Conservation (phyloP, 2,888 invertebrate species). For the Achlya flavicornis region DNA sequence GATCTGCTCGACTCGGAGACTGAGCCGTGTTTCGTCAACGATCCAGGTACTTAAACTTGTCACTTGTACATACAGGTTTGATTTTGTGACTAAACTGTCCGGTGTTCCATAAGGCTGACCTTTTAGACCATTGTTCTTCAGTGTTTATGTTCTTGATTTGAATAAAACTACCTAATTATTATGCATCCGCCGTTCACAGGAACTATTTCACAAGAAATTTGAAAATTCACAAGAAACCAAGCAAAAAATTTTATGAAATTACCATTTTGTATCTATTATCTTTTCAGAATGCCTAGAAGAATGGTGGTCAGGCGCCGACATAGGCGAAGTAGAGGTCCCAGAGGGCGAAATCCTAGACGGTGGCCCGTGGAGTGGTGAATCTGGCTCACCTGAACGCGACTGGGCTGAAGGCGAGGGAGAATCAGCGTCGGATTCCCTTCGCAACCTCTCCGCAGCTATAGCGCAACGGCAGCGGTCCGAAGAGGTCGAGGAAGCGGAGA, state of each 20-base stretch:
- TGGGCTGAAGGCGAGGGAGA: slow-evolving; percentile 40
- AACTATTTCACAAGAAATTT: no score
- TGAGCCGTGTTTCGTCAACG: slow-evolving; percentile 92
- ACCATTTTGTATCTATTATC: not conserved
- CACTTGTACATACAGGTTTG: no score
- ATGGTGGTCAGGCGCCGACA: slow-evolving; percentile 75
- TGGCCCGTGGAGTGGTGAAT: slow-evolving; percentile 76
- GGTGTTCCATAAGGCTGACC: no score
- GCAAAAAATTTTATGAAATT: no score
- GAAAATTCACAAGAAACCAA: no score
- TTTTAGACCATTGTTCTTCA: no score
- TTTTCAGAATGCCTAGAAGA: slow-evolving; percentile 70
- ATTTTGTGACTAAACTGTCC: no score
- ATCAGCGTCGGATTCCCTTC: slow-evolving; percentile 86
- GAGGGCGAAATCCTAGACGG: slow-evolving; percentile 55
- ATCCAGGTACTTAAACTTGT: slow-evolving; percentile 79
- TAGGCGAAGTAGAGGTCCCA: not conserved
- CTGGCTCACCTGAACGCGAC: slow-evolving; percentile 63
- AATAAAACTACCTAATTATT: no score
- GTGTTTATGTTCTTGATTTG: no score
- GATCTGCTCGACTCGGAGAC: slow-evolving; percentile 93
- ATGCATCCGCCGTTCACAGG: no score
- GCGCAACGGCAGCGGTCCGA: slow-evolving; percentile 87
- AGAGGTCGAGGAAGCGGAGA: slow-evolving; percentile 79
- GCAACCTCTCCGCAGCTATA: slow-evolving; percentile 91